Base-by-base conservation (phyloP, 1,140 invertebrate species). In the Penaeus chinensis region DNA sequence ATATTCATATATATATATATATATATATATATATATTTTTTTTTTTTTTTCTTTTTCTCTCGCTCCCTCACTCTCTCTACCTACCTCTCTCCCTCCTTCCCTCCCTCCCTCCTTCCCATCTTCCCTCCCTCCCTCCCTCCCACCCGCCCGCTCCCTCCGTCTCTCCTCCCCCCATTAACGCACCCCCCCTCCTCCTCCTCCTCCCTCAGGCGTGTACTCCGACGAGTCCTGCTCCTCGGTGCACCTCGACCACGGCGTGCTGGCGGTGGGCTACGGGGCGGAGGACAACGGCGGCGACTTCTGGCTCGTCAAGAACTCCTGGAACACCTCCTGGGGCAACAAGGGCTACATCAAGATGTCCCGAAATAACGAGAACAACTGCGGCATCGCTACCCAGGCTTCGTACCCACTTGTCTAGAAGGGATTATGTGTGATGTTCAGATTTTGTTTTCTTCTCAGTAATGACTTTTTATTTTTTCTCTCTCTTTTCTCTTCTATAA, bases 331-430 rank as follows among this genome's bases (percentile, higher is more conserved):
- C 1, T 99, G 97, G 97, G 97, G 98, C 37, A 93, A 95, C 47
- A 91, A 95, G 10, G 98, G 98, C 42, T 99, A 96, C 93, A 96
- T 99, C 90, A 95, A 95, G 92, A 98, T 99, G 95, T 93, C 95
- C 8, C 94, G 97, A 90, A 98, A 98, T 92, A 94, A 95, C 90
- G 90, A 96, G 1, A 99, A 99, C 92, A 94, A 96, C 91, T 99
- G 98, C 92, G 98, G 98, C 91, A 95, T 99, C 92, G 97, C 97
- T 47, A 94, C 95, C 24, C 92, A 93, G 80, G 96, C 97, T 87
- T 96, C 95, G 90, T 97, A 96, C 92, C 96, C 96, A 66, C 93
- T 96, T 89, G 96, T 97, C 90, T 97, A n/a, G n/a, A 8, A n/a
- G 20, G n/a, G 71, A 11, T 54, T 13, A 1, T 11, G 54, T 2